Base-by-base conservation (phyloP, 2,888 invertebrate genomes). In the Emmelina monodactyla region DNA sequence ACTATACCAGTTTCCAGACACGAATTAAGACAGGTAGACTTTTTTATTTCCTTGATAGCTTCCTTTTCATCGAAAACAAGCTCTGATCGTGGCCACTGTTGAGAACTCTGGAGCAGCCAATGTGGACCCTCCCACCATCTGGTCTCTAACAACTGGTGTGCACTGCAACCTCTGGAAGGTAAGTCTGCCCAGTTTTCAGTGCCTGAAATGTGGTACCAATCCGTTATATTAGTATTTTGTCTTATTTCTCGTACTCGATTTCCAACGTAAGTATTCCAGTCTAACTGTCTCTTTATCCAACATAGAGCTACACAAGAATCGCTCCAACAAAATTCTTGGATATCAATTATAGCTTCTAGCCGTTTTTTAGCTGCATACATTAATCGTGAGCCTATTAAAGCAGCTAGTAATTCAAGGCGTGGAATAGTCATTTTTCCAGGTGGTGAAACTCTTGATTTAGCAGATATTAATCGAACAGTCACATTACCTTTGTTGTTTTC, bases 171-270 rank as follows among this genome's bases (percentile, higher is more conserved):
- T 10, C 46, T 32, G 1, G 44, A 45, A 12, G 37, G 25, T 2
- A 45, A 4, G 14, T 45, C 45, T 14, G 45, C 45, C 12, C 30
- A 32, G 14, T 45, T 45, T 0, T 5, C 2, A 0, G 7, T n/a
- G 1, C 43, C 40, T 32, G 43, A 37, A 19, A 45, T 22, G 29
- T 45, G 43, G 15, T 13, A 11, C 43, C 43, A 43, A 7, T 31
- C 13, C 1, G 13, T 2, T 11, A 11, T 14, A 15, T 37, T 31
- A 3, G 37, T 38, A n/a, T 31, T 16, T 2, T 32, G 6, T 28
- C 16, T 7, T 19, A 45, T 45, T 36, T 43, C 42, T 28, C 35
- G 35, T 0, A 43, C 37, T 15, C 43, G n/a, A 14, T 45, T 45
- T 1, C 31, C 11, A 1, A 43, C 37, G 34, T 32, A 45, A 0